Conservation (phyloP, 2,797 vertebrate species). For the Brachyalestes nurse region DNA sequence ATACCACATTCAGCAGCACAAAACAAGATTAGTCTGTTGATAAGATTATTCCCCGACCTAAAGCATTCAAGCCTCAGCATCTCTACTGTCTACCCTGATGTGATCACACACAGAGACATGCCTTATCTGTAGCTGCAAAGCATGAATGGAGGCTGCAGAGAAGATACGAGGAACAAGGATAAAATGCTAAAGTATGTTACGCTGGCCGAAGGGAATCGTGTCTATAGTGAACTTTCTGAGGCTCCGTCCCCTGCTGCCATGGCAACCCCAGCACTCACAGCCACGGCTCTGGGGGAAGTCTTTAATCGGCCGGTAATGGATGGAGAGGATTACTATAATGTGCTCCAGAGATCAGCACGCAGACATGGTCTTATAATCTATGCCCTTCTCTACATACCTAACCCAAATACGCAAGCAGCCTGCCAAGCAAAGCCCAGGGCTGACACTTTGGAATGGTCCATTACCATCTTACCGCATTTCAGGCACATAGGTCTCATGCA, state of each 20-base stretch:
- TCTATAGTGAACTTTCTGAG: not conserved
- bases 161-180: not conserved
- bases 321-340: conserved; percentile 59
- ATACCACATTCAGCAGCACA: not conserved
- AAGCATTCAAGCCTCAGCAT: conserved; percentile 4
- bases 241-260: conserved; percentile 54
- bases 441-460: not conserved
- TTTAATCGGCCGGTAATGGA: conserved; percentile 72
- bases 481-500: not conserved
- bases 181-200: not conserved
- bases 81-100: not conserved
- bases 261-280: conserved; percentile 59
- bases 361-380: not conserved
- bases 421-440: not conserved
- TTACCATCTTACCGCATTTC: not conserved
- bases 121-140: conserved; percentile 12
- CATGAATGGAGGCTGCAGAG: not conserved
- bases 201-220: not conserved
- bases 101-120: not conserved
- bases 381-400: not conserved
- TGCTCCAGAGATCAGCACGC: not conserved
- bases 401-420: not conserved
- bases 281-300: conserved; percentile 65
- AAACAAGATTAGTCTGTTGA: conserved; percentile 4
- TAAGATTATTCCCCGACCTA: conserved; percentile 1